Evolutionary conservation across 2,888 invertebrate species (phyloP), one percentile per base, ranked within the genome.

Genomic region (Parnassius glacialis): DNA sequence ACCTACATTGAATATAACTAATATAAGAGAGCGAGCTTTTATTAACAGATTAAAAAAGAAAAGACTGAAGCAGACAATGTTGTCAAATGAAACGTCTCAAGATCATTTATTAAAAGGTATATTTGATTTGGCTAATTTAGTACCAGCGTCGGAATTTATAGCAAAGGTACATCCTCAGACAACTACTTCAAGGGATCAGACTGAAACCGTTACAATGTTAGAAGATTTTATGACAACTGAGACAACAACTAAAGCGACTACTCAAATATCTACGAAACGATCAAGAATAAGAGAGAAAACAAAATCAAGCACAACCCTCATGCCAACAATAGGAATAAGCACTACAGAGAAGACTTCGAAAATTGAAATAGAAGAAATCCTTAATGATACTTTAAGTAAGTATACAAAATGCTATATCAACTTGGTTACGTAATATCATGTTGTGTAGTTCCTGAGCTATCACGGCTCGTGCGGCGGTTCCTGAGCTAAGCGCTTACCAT

Each of bases 301-400:
- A 10, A 74, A 67, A 70, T 56, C 67, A 44, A 64, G 72, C 7
- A 73, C 74, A 34, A 74, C 73, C 58, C 64, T 71, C 47, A 73
- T 67, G 55, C 54, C 65, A 52, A 52, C 65, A 57, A 65, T 67
- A 34, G 52, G 69, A 59, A 66, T 68, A 11, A 75, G 64, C 48
- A 76, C 83, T 16, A 85, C 86, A 59, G 85, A 87, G 73, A 81
- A 91, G 65, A 88, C 88, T 45, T 93, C 93, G 2, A 93, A 93
- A 78, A 87, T 93, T 59, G 95, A 95, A 86, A 93, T 95, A 54
- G 90, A 94, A 73, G 94, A 95, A 82, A 92, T 95, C 44, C 85
- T 95, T 16, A 93, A 93, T 70, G 94, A 95, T 78, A 92, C 92
- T 10, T 79, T 84, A 57, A 88, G 92, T 82, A 84, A 83, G 85